Evolutionary conservation across 2,113 vertebrate species (phyloP).

Genomic region (Chamaea fasciata): DNA sequence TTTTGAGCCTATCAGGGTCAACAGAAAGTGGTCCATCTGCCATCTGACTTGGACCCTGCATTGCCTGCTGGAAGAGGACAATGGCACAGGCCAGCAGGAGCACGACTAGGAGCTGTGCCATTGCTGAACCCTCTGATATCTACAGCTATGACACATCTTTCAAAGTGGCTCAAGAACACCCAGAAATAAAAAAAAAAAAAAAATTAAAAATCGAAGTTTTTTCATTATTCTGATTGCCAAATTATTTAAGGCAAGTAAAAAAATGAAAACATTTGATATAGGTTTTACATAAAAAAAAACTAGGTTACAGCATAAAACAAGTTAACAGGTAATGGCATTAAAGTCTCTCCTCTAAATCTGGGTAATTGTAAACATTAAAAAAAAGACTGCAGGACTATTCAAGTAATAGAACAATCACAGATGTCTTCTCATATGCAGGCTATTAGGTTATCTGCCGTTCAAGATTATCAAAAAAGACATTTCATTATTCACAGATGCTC

Average conservation of each 20-base stretch:
- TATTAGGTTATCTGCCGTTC: slow-evolving; percentile 84
- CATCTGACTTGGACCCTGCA: background rate
- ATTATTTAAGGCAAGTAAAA: slow-evolving; percentile 99
- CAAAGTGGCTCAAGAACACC: slow-evolving; percentile 48
- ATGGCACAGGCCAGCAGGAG: background rate
- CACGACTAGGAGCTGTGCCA: background rate
- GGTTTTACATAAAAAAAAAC: slow-evolving; percentile 88
- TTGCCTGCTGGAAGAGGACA: background rate
- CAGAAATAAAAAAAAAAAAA: slow-evolving; percentile 39
- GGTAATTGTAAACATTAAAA: slow-evolving; percentile 95
- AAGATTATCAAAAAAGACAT: slow-evolving; percentile 84
- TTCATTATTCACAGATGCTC: slow-evolving; percentile 89
- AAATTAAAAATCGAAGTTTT: slow-evolving; percentile 78
- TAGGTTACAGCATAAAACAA: slow-evolving; percentile 88
- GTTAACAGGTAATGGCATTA: slow-evolving; percentile 88
- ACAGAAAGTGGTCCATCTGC: background rate
- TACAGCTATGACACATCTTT: background rate
- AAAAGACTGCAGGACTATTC: slow-evolving; percentile 91
- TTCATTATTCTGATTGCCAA: slow-evolving; percentile 97
- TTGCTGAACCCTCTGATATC: background rate
- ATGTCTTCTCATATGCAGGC: slow-evolving; percentile 85
- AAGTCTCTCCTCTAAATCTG: slow-evolving; percentile 87
- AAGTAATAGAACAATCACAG: slow-evolving; percentile 95
- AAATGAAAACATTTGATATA: slow-evolving; percentile 94
- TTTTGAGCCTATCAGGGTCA: background rate